Conservation (phyloP, 2,797 vertebrate genomes). For the Chromis chromis region DNA sequence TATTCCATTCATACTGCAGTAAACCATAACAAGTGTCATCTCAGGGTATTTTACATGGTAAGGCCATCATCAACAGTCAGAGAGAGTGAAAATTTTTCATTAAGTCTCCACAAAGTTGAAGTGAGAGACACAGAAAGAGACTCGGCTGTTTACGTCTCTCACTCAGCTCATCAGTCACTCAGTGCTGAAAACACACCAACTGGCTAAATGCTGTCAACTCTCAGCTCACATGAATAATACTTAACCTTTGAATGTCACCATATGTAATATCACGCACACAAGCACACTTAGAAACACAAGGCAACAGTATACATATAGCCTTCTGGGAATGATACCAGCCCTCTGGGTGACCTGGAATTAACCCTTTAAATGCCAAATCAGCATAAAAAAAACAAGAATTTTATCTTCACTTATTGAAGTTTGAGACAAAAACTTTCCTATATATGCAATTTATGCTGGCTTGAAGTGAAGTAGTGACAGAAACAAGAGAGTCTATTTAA, state of each 20-base stretch:
- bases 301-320: background rate
- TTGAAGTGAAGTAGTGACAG: too few species aligned
- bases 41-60: too few species aligned
- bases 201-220: slow-evolving; percentile 26
- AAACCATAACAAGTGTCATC: background rate
- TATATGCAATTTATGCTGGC: too few species aligned
- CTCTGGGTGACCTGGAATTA: background rate
- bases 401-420: too few species aligned
- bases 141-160: slow-evolving; percentile 23
- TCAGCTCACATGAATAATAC: slow-evolving; percentile 38
- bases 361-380: background rate
- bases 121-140: slow-evolving; percentile 2
- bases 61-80: too few species aligned
- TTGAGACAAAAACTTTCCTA: too few species aligned
- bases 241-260: slow-evolving; percentile 46
- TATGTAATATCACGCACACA: slow-evolving; percentile 7
- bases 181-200: slow-evolving; percentile 37
- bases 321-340: background rate
- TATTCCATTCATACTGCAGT: too few species aligned
- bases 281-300: background rate
- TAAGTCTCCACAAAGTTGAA: background rate
- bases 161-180: slow-evolving; percentile 32
- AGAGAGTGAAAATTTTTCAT: background rate
- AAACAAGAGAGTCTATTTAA: too few species aligned
- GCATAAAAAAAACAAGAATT: background rate